Conservation (phyloP, 2,888 invertebrate species). For the Acleris holmiana region DNA sequence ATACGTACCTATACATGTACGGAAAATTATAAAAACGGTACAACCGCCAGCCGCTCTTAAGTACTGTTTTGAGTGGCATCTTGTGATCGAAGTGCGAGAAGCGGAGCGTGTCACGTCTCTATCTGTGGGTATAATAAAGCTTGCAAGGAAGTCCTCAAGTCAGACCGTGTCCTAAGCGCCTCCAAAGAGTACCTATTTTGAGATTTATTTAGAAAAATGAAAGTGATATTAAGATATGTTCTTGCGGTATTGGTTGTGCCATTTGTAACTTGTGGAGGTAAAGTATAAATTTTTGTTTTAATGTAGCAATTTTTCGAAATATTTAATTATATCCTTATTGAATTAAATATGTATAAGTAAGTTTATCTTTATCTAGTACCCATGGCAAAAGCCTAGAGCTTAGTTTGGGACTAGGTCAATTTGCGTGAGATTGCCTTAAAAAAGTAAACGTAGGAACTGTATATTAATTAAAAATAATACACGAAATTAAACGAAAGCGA, state of each 20-base stretch:
- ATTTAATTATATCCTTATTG: background rate
- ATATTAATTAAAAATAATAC: too few relatives aligned
- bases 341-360: too few relatives aligned
- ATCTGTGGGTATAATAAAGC: slow-evolving; percentile 16
- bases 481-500: too few relatives aligned
- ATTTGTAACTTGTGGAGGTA: slow-evolving; percentile 22
- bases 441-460: too few relatives aligned
- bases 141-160: background rate
- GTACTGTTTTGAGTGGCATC: slow-evolving; percentile 1
- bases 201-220: slow-evolving; percentile 13
- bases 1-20: too few relatives aligned
- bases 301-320: background rate
- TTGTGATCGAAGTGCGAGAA: slow-evolving; percentile 16
- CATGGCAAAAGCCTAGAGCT: too few relatives aligned
- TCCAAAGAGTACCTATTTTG: slow-evolving; percentile 18
- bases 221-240: slow-evolving; percentile 16
- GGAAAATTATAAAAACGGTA: too few relatives aligned
- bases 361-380: too few relatives aligned
- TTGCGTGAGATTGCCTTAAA: too few relatives aligned
- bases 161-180: slow-evolving; percentile 15
- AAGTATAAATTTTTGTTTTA: slow-evolving; percentile 1
- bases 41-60: too few relatives aligned
- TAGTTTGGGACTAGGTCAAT: too few relatives aligned
- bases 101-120: slow-evolving; percentile 7
- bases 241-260: slow-evolving; percentile 13